Percentiles rank a stretch among this genome's conserved stretches.
Evolutionary conservation across 2,113 vertebrate species (phyloP).

Genomic region (Ceuthmochares aereus): DNA sequence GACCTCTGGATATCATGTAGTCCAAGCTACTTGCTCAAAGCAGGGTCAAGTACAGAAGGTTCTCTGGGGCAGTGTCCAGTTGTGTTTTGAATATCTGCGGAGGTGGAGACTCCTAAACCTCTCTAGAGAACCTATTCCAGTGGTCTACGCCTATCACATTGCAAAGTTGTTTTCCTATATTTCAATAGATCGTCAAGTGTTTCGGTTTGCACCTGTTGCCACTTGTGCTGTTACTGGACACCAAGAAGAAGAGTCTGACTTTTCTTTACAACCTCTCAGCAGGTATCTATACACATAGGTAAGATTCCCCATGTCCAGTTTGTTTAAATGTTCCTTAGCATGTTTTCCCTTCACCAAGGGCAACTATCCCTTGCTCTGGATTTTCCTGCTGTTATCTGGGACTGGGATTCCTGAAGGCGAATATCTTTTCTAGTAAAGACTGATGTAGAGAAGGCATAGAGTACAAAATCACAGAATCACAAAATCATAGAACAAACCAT

Average conservation of each 20-base stretch:
- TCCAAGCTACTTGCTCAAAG: not conserved
- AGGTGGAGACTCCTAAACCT: not conserved
- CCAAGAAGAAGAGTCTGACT: not conserved
- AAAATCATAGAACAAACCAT: not conserved
- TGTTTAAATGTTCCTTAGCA: not conserved
- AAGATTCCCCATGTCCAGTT: not conserved
- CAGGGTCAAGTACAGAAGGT: not conserved
- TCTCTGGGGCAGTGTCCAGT: not conserved
- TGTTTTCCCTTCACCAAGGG: not conserved
- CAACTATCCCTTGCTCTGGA: not conserved
- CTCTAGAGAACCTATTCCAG: not conserved
- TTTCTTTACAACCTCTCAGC: not conserved
- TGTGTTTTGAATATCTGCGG: not conserved
- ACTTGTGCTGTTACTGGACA: not conserved
- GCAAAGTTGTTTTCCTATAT: not conserved
- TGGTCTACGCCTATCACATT: not conserved
- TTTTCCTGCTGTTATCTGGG: not conserved
- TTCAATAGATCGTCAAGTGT: not conserved
- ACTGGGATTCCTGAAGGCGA: not conserved
- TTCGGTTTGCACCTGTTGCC: not conserved
- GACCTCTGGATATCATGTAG: not conserved
- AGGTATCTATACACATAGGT: not conserved
- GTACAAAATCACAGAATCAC: not conserved
- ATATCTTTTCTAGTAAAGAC: not conserved
- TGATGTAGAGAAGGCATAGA: not conserved